phyloP scores from a whole-genome alignment of 2,797 vertebrate species.

The Cossypha caffra region DNA sequence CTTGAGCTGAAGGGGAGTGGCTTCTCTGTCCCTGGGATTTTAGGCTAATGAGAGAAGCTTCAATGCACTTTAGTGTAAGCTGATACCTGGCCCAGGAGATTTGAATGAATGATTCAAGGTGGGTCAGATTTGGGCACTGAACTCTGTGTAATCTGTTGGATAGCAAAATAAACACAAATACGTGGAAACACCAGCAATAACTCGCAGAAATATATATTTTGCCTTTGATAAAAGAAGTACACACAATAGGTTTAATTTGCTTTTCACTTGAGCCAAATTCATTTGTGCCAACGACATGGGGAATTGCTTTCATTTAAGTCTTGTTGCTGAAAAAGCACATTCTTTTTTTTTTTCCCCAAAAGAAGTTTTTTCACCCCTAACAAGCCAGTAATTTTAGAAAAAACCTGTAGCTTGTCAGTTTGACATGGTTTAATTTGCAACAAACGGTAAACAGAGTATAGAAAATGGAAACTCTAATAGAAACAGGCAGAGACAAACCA shows the following conservation, averaged over 20 bases:
- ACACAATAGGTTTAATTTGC: neutral
- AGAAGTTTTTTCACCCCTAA: conserved; percentile 28
- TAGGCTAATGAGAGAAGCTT: neutral
- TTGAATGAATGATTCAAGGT: neutral
- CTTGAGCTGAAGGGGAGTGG: neutral
- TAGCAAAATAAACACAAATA: neutral
- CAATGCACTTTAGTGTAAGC: neutral
- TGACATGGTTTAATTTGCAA: conserved; percentile 52
- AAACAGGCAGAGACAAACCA: conserved; percentile 10
- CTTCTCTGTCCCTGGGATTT: neutral
- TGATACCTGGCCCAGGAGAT: neutral
- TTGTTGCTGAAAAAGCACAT: conserved; percentile 23
- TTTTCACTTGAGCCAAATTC: conserved; percentile 1
- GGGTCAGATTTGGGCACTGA: neutral
- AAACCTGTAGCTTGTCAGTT: conserved; percentile 24
- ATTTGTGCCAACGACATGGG: conserved; percentile 1
- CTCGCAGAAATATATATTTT: neutral
- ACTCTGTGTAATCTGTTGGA: neutral
- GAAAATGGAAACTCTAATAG: conserved; percentile 37
- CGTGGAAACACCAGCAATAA: neutral
- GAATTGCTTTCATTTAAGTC: conserved; percentile 39
- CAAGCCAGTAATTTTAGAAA: conserved; percentile 21
- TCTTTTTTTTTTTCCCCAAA: neutral
- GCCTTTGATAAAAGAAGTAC: neutral
- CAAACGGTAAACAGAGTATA: conserved; percentile 32